Conservation (phyloP, 1,140 invertebrate genomes). For the Apis dorsata region DNA sequence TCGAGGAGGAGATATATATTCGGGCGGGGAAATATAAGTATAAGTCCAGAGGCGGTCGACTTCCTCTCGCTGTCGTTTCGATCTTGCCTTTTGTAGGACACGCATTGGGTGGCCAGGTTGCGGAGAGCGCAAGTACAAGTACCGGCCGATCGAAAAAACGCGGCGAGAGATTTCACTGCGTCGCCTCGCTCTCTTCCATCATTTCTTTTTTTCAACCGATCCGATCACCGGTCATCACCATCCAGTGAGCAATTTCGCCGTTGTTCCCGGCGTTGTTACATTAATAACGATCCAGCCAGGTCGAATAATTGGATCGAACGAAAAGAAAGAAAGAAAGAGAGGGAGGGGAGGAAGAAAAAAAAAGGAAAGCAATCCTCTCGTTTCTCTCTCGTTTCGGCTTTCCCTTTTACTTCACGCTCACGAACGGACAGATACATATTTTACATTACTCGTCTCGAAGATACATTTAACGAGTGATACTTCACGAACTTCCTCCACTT, state of each 20-base stretch:
- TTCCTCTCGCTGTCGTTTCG: constrained; percentile 44
- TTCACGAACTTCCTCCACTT: neutral
- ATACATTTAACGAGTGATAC: neutral
- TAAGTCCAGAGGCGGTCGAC: neutral
- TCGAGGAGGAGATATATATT: neutral
- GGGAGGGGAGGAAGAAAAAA: too few species aligned
- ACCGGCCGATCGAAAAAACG: constrained; percentile 37
- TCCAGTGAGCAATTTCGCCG: neutral
- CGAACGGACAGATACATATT: neutral
- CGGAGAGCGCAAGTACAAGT: neutral
- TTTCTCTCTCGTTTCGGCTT: constrained; percentile 10
- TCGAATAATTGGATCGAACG: constrained; percentile 27
- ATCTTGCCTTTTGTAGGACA: constrained; percentile 39
- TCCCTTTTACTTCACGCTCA: constrained; percentile 13
- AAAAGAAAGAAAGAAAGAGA: neutral
- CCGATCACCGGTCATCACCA: neutral
- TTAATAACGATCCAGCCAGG: constrained; percentile 8
- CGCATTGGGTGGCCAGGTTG: constrained; percentile 54
- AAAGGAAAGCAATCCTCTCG: neutral
- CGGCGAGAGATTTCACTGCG: constrained; percentile 42
- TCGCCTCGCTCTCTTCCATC: neutral
- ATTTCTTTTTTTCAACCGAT: neutral
- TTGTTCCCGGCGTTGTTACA: constrained; percentile 30
- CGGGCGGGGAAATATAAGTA: too few species aligned
- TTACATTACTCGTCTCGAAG: neutral